Percentiles rank a stretch among this genome's conserved stretches.
phyloP scores from a whole-genome alignment of 1,140 invertebrate genomes.

The Drosophila carrolli region DNA sequence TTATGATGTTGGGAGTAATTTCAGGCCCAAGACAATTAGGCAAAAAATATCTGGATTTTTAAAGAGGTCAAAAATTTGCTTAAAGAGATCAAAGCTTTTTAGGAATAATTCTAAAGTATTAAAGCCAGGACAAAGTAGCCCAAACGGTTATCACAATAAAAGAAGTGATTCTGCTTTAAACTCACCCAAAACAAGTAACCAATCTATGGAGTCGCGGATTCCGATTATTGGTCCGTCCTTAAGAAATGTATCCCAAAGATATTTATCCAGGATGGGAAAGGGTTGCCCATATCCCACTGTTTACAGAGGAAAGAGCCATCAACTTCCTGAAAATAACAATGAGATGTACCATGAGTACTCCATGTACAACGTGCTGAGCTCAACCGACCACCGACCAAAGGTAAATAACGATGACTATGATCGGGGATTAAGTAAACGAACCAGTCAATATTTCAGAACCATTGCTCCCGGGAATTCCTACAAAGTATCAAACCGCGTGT shows the following conservation, averaged over 20 bases:
- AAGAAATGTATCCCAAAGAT: background rate
- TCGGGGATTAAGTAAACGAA: constrained; percentile 7
- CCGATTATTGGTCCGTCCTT: background rate
- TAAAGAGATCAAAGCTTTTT: background rate
- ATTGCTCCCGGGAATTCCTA: background rate
- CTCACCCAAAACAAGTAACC: background rate
- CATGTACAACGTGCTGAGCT: background rate
- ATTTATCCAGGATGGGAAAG: background rate
- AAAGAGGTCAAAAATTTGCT: constrained; percentile 20
- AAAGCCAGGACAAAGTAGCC: background rate
- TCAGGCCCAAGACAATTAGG: background rate
- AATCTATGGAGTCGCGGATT: background rate
- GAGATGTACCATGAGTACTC: background rate
- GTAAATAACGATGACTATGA: constrained; percentile 22
- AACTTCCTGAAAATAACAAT: background rate
- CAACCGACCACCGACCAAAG: constrained; percentile 11
- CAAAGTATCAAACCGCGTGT: constrained; percentile 3
- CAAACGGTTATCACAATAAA: background rate
- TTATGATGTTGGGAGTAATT: background rate
- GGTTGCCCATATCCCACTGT: constrained; percentile 31
- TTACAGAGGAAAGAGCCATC: constrained; percentile 8
- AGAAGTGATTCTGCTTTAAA: background rate
- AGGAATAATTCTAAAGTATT: background rate
- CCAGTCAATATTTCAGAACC: constrained; percentile 1
- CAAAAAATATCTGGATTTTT: constrained; percentile 33